Conservation (phyloP, 1,140 invertebrate species). For the Ridgeia piscesae region DNA sequence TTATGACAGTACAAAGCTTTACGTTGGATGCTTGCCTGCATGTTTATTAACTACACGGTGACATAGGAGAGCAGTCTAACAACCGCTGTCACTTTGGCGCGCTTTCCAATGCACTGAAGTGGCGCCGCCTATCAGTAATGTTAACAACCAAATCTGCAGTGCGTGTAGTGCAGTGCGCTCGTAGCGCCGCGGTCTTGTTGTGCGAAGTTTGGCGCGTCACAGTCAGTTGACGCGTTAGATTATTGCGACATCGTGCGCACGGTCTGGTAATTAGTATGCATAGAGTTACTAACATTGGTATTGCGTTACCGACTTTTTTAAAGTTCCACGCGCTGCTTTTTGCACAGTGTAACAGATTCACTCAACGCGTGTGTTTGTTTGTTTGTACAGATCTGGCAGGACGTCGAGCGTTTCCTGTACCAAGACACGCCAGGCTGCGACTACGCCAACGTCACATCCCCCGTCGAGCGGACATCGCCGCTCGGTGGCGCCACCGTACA, state of each 20-base stretch:
- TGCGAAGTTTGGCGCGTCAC: not conserved
- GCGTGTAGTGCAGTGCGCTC: not conserved
- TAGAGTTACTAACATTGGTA: not conserved
- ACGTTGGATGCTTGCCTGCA: not conserved
- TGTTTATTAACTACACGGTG: not conserved
- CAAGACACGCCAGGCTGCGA: constrained; percentile 40
- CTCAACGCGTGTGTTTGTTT: not conserved
- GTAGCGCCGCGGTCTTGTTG: not conserved
- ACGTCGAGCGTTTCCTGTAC: constrained; percentile 48
- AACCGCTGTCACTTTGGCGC: not conserved
- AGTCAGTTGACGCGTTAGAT: not conserved
- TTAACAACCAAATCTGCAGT: not conserved
- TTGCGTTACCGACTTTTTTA: not conserved
- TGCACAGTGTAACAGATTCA: not conserved
- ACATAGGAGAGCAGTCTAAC: not conserved
- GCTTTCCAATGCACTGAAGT: not conserved
- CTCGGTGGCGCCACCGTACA: not conserved
- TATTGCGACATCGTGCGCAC: not conserved
- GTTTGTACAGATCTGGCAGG: constrained; percentile 45
- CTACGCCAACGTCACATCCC: constrained; percentile 14
- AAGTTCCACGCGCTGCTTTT: too few relatives aligned
- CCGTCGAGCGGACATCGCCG: not conserved
- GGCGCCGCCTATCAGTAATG: not conserved
- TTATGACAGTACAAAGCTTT: not conserved
- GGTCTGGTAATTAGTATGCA: not conserved